Evolutionary conservation across 2,888 invertebrate species (phyloP).

Genomic region (Cenopis cana): DNA sequence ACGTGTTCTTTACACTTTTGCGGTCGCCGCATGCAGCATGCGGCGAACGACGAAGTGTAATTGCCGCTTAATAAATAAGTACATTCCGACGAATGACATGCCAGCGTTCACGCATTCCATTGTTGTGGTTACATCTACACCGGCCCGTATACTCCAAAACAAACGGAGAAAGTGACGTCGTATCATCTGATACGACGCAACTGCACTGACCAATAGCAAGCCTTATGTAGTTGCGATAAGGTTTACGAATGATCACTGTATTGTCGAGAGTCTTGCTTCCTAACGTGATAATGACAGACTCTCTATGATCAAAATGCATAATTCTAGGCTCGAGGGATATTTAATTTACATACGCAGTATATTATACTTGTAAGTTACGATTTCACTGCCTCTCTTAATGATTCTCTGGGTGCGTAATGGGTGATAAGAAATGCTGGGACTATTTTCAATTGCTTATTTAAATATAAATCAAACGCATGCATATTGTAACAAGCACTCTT

Average conservation of each 20-base stretch:
- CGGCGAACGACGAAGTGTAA: no score
- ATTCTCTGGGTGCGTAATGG: background rate
- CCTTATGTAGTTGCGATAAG: background rate
- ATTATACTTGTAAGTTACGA: background rate
- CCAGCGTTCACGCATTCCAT: constrained; percentile 49
- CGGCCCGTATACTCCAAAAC: constrained; percentile 67
- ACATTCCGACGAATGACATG: constrained; percentile 13
- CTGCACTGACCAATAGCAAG: background rate
- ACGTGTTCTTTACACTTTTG: no score
- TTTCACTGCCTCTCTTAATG: constrained; percentile 15
- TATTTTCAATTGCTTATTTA: no score
- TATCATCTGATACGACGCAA: constrained; percentile 64
- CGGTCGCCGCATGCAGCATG: no score
- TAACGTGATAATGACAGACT: constrained; percentile 41
- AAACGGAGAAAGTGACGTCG: constrained; percentile 77
- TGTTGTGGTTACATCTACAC: constrained; percentile 59
- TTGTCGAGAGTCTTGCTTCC: constrained; percentile 63
- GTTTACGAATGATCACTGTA: background rate
- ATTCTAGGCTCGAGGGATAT: constrained; percentile 31
- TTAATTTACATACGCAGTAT: constrained; percentile 33
- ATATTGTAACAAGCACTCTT: no score
- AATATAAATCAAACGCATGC: no score
- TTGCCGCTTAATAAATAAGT: constrained; percentile 18
- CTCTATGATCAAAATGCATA: constrained; percentile 30
- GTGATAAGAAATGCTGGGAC: background rate